These are phyloP conservation scores for Sebastes nivosus DNA, from an alignment of 2,797 vertebrate genomes.

Conservation along the genomic window DNA sequence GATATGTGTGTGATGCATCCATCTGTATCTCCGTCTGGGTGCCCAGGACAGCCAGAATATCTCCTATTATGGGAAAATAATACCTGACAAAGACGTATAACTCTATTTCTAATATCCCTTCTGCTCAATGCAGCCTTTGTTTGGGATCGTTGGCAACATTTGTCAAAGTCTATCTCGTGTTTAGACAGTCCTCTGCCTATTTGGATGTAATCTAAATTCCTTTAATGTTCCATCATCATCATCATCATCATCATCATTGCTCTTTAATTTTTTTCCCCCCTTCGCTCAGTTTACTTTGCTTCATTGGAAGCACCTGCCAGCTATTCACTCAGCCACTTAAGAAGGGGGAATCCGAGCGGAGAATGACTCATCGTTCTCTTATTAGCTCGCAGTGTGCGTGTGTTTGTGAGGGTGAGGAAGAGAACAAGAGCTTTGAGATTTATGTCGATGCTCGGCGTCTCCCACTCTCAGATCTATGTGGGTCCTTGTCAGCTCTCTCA, in stretches of 20 bases:
- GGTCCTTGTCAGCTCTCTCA: conserved; percentile 66
- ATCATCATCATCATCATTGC: conserved; percentile 23
- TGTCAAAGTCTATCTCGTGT: conserved; percentile 57
- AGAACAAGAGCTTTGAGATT: conserved; percentile 58
- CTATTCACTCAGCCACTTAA: conserved; percentile 68
- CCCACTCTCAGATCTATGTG: conserved; percentile 59
- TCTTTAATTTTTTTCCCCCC: conserved; percentile 47
- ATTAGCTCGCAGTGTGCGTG: conserved; percentile 36
- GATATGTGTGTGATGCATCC: neutral
- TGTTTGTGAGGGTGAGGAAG: conserved; percentile 1
- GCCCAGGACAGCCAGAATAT: neutral
- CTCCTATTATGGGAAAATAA: conserved; percentile 30
- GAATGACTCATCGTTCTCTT: conserved; percentile 69
- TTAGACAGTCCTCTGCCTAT: conserved; percentile 53
- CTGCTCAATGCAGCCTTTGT: conserved; percentile 56
- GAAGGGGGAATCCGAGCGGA: conserved; percentile 54
- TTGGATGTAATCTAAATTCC: conserved; percentile 62
- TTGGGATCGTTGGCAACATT: conserved; percentile 39
- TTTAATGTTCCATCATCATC: conserved; percentile 54
- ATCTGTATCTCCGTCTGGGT: conserved; percentile 12
- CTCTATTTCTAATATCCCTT: conserved; percentile 17
- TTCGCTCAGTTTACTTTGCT: conserved; percentile 56
- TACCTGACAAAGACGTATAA: conserved; percentile 1
- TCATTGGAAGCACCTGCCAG: conserved; percentile 72
- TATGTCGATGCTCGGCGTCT: conserved; percentile 56